Evolutionary conservation across 2,113 vertebrate genomes (phyloP).

Genomic region (Antennarius striatus): DNA sequence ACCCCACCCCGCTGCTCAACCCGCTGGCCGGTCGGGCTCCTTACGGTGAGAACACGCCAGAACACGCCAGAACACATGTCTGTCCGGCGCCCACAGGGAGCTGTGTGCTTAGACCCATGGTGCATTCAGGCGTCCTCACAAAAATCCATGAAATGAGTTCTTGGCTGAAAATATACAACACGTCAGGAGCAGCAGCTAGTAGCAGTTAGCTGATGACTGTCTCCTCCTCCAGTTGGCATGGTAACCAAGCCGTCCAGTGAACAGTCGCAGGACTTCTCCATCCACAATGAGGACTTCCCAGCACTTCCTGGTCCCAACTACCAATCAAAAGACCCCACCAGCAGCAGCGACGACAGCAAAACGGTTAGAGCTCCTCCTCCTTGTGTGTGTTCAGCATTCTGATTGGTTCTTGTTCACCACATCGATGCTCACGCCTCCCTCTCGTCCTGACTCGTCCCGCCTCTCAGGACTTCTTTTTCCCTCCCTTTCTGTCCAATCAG

Average conservation of each 20-base stretch:
- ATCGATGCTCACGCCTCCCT: neutral
- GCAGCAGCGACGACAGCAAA: constrained; percentile 95
- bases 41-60: constrained; percentile 85
- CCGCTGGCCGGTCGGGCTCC: constrained; percentile 98
- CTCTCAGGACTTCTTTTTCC: constrained; percentile 6
- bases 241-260: constrained; percentile 99
- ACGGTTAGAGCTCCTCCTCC: constrained; percentile 78
- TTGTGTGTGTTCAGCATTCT: neutral
- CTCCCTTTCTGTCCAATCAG: constrained; percentile 69
- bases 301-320: constrained; percentile 97
- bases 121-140: too few relatives aligned
- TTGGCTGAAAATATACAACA: too few relatives aligned
- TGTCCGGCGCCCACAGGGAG: too few relatives aligned
- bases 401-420: neutral
- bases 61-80: too few relatives aligned
- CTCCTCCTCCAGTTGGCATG: constrained; percentile 89
- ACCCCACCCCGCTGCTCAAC: constrained; percentile 97
- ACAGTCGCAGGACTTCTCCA: constrained; percentile 99
- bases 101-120: too few relatives aligned
- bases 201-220: neutral
- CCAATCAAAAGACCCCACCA: constrained; percentile 91
- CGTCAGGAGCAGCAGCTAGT: too few relatives aligned
- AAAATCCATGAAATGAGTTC: too few relatives aligned
- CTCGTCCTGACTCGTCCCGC: neutral
- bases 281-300: constrained; percentile 99